Conservation (phyloP, 2,797 vertebrate genomes). For the Odontamblyopus lacepedii region DNA sequence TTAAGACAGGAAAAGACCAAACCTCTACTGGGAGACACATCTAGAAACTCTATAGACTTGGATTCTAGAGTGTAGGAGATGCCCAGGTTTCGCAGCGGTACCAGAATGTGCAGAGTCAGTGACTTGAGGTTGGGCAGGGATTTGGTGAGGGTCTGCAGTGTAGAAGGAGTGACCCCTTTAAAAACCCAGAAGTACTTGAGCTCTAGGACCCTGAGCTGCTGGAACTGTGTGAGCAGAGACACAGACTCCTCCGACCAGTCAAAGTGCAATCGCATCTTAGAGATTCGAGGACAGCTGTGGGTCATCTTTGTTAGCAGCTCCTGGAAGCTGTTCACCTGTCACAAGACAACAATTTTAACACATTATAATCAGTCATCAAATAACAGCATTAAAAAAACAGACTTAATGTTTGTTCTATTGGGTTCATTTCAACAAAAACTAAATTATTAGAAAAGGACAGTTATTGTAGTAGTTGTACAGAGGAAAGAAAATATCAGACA, state of each 20-base stretch:
- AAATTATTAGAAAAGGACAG: too few species aligned
- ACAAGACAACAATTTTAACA: background rate
- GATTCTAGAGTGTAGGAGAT: slow-evolving; percentile 85
- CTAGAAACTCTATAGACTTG: slow-evolving; percentile 79
- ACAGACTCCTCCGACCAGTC: slow-evolving; percentile 85
- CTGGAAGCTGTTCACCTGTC: slow-evolving; percentile 80
- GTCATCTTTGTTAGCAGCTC: slow-evolving; percentile 78
- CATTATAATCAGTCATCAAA: background rate
- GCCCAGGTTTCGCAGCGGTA: slow-evolving; percentile 82
- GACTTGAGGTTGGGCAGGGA: slow-evolving; percentile 81
- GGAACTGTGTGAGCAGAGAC: slow-evolving; percentile 78
- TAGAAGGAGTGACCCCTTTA: slow-evolving; percentile 79
- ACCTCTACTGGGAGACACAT: slow-evolving; percentile 83
- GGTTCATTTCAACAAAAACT: too few species aligned
- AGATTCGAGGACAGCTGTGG: slow-evolving; percentile 76
- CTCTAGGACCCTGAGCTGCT: slow-evolving; percentile 81
- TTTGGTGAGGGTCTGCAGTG: slow-evolving; percentile 76
- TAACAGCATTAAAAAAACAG: background rate
- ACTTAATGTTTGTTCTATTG: background rate
- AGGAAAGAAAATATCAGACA: too few species aligned
- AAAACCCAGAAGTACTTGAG: slow-evolving; percentile 88
- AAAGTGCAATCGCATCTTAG: slow-evolving; percentile 81
- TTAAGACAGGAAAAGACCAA: slow-evolving; percentile 82
- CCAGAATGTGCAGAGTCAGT: slow-evolving; percentile 82
- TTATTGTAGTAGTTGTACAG: too few species aligned